Base-by-base conservation (phyloP, 1,140 invertebrate genomes). In the Cydia splendana region DNA sequence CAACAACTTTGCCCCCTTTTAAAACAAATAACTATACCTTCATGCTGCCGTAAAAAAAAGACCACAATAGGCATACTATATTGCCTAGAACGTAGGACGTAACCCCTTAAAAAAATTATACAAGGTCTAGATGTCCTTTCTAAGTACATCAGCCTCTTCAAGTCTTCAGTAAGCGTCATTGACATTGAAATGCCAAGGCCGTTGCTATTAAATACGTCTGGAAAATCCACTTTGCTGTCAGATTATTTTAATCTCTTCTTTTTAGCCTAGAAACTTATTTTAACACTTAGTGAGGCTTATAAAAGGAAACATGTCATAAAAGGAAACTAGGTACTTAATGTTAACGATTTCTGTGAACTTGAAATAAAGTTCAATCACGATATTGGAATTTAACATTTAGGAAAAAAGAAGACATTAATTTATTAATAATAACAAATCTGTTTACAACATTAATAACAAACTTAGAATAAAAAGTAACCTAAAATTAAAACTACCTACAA, bases 111-210 rank as follows among this genome's bases (percentile, higher is more conserved):
- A 62, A 12, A 18, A 53, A 13, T n/a, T n/a, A n/a, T 15, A 51
- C n/a, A n/a, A 53, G n/a, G 10, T n/a, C 48, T 38, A n/a, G 28
- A 9, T 15, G 15, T 28, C n/a, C 9, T 15, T 74, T 51, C n/a
- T 45, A 18, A 62, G 20, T 10, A 6, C 53, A 18, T 18, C 15
- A 62, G 20, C 57, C 57, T 24, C 10, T 65, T 34, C 28, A 69
- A 34, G 65, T 12, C 30, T 34, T 15, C 28, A 69, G 34, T 20
- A 6, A 9, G 57, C n/a, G 67, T 38, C 67, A 71, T 71, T 71
- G 67, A 42, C 67, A 71, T 71, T 71, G 34, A 71, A 71, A 71
- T 71, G 67, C 67, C 67, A 71, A 71, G 67, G 67, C 18, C 34
- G 4, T 38, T 38, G 28, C 28, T 15, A 24, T 62, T 62, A 62